phyloP scores from a whole-genome alignment of 2,888 invertebrate species.

The Leucozona laternaria region DNA sequence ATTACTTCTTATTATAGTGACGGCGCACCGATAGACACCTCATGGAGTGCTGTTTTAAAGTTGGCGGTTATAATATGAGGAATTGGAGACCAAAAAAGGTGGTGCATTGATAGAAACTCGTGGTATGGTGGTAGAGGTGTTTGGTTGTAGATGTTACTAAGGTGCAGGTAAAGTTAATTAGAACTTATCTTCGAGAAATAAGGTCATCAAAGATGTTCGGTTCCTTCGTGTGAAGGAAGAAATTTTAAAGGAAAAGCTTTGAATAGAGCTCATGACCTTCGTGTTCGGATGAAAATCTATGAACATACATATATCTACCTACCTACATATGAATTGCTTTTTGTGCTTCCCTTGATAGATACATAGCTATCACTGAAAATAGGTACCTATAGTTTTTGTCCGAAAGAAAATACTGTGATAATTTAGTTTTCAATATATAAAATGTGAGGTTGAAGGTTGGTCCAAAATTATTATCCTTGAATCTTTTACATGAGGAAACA shows the following conservation, averaged over 20 bases:
- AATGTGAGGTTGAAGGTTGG: too few species aligned
- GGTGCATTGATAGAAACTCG: background rate
- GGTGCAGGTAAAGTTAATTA: constrained; percentile 1
- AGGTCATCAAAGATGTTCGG: constrained; percentile 26
- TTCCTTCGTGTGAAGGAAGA: background rate
- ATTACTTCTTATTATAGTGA: constrained; percentile 41
- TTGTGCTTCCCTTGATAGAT: too few species aligned
- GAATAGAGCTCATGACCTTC: background rate
- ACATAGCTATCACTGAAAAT: too few species aligned
- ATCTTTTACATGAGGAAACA: too few species aligned
- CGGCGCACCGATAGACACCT: constrained; percentile 47
- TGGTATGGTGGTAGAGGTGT: background rate
- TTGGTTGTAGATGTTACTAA: background rate
- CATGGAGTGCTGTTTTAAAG: background rate
- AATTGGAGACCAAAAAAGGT: background rate
- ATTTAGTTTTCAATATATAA: too few species aligned
- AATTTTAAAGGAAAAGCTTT: background rate
- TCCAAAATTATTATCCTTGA: too few species aligned
- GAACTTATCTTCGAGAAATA: constrained; percentile 30
- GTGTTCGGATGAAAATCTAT: background rate
- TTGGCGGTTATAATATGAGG: background rate
- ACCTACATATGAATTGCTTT: background rate
- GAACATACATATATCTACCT: too few species aligned
- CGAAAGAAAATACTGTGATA: too few species aligned
- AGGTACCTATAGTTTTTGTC: too few species aligned